These are phyloP conservation scores for Augochlora pura DNA, from an alignment of 1,140 invertebrate genomes.

Conservation along the genomic window DNA sequence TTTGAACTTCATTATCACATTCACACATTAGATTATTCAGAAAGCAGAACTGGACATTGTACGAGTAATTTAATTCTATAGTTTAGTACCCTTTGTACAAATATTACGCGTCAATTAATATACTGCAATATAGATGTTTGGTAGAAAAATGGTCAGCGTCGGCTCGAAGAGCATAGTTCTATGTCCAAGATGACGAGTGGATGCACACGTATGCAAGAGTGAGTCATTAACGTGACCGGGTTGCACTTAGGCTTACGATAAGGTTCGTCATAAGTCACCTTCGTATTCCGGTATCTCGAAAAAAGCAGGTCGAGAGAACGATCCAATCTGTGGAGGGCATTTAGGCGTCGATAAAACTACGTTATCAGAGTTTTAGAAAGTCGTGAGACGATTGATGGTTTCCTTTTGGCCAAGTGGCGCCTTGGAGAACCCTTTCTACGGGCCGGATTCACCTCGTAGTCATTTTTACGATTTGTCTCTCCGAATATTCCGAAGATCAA, in stretches of 20 bases:
- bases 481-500: not conserved
- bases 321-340: not conserved
- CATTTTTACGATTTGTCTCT: not conserved
- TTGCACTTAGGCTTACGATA: slow-evolving; percentile 28
- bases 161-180: no score
- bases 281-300: not conserved
- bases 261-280: slow-evolving; percentile 24
- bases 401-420: not conserved
- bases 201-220: not conserved
- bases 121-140: no score
- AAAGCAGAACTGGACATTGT: no score
- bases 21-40: no score
- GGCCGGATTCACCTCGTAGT: no score
- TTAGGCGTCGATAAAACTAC: not conserved
- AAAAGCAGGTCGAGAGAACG: not conserved
- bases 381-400: not conserved
- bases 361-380: slow-evolving; percentile 42
- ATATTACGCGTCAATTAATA: no score
- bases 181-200: not conserved
- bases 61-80: no score
- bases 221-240: not conserved
- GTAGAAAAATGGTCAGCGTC: no score
- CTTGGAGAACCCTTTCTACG: not conserved
- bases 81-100: no score
- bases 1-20: no score